Base-by-base conservation (phyloP, 2,888 invertebrate species). In the Pharmacophagus antenor region DNA sequence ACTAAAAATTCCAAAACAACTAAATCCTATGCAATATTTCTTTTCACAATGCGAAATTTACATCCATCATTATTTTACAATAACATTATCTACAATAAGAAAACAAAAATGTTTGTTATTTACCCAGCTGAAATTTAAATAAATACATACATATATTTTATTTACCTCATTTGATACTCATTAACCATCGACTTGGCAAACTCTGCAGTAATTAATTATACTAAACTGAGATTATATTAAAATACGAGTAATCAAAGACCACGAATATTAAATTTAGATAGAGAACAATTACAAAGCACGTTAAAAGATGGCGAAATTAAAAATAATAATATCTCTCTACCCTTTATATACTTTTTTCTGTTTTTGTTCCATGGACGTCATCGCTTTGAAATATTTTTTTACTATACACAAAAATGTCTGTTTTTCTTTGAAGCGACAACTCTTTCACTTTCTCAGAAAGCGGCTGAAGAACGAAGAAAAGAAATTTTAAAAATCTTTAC, bases 341-440 rank as follows among this genome's bases (percentile, higher is more conserved):
- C 31, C 31, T 55, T 27, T 47, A 47, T n/a, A 44, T 27, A 44
- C 17, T 21, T 55, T 55, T 21, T 20, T 12, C 27, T 20, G 47
- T 55, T 55, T 46, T 47, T 55, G 31, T 47, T 55, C 27, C 17
- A 47, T 27, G 27, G 31, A 47, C 47, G 37, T 37, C 47, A 48
- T 17, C 37, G 37, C 23, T 56, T 56, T 56, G 48, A 48, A 56
- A 48, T 56, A 56, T 48, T 56, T 23, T n/a, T 56, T 37, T 47
- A 41, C 48, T 8, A 37, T 37, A 37, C 55, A 23, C 55, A 17
- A 41, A 56, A 48, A 37, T 21, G 12, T 20, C 48, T 21, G 23
- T 23, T 56, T 56, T 48, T 17, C 48, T 56, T 48, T 56, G 48
- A 41, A 23, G 23, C 22, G 56, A 15, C 56, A 56, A 48, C 56